Conservation (phyloP, 1,140 invertebrate genomes). For the Lutraria rhynchaena region DNA sequence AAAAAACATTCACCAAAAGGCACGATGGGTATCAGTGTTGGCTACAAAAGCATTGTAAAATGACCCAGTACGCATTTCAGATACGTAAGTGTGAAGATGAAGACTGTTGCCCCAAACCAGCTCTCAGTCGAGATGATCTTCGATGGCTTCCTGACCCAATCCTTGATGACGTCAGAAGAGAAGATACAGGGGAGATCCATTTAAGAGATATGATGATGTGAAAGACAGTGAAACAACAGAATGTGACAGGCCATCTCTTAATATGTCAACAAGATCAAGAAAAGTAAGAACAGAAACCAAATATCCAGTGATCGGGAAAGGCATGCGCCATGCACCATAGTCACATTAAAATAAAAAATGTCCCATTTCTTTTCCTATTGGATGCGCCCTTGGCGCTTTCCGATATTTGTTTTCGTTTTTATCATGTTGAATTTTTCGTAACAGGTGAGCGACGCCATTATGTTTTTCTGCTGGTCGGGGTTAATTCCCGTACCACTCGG, state of each 20-base stretch:
- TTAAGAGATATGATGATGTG: background rate
- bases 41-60: background rate
- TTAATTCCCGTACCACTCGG: too few species aligned
- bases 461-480: too few species aligned
- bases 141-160: slow-evolving; percentile 3
- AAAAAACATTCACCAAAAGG: slow-evolving; percentile 17
- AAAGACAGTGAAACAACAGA: background rate
- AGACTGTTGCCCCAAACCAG: background rate
- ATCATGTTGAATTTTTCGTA: too few species aligned
- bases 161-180: background rate
- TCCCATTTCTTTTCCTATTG: too few species aligned
- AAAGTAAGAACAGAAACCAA: too few species aligned
- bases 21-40: background rate
- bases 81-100: slow-evolving; percentile 2
- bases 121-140: background rate
- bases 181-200: background rate
- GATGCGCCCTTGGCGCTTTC: too few species aligned
- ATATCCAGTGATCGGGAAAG: too few species aligned
- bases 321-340: too few species aligned
- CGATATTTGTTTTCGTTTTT: too few species aligned
- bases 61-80: slow-evolving; percentile 10
- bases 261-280: too few species aligned
- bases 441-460: too few species aligned
- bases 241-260: background rate
- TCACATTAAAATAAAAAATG: too few species aligned